Base-by-base conservation (phyloP, 2,113 vertebrate genomes). In the Zosterops japonicus region DNA sequence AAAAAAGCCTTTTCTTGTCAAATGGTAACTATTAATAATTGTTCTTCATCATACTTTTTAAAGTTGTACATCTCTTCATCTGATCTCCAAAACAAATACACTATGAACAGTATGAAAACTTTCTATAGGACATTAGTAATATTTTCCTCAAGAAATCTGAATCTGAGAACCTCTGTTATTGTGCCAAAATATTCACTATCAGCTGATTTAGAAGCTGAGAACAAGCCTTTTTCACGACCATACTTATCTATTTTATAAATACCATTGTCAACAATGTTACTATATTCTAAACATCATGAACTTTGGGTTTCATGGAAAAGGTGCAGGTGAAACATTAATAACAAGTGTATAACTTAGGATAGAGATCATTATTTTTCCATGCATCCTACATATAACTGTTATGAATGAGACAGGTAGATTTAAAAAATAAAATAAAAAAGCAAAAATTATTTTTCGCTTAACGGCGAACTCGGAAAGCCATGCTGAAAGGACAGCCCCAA, bases 111-210 rank as follows among this genome's bases (percentile, higher is more conserved):
- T 41, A 29, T 29, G 16, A 70, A 63, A 83, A 76, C 29, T 69
- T 47, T 56, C 83, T 79, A 56, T 55, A 61, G 47, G 28, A 82
- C 11, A 55, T 75, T 57, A 95, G 64, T 28, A 93, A 63, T 59
- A 81, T 80, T 91, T 94, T 92, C 72, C 35, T 89, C 22, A 36
- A 71, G 77, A 94, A 89, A 87, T 87, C n/a, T 68, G 63, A 88
- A 81, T 60, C 36, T 14, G 4, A 86, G 53, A 64, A 35, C 1
- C 0, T 78, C 79, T 87, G 52, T 79, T 78, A 28, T 78, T 89
- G 50, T 64, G 39, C 31, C 69, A 89, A 87, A 63, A 5, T 77
- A n/a, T 63, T 87, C 25, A 20, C 12, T 89, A 31, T 86, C 47
- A 64, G 8, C 5, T 47, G 59, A 31, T 75, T 55, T 61, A 78